Evolutionary conservation across 2,113 vertebrate species (phyloP), one percentile per base, ranked within the genome.

Genomic region (Procavia capensis): DNA sequence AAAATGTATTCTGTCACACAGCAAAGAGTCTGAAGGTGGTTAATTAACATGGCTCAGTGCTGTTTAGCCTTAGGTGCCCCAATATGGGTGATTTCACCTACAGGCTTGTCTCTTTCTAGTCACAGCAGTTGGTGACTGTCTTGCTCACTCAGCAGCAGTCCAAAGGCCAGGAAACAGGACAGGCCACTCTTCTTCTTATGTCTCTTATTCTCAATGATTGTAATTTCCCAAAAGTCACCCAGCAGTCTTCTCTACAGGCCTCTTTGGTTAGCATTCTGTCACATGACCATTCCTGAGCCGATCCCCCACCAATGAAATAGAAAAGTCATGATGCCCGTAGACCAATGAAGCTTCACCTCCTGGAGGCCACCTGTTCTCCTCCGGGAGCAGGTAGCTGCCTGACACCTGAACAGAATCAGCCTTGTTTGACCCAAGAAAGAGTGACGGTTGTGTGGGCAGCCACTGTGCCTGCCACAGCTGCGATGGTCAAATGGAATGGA

Each of bases 181-280:
- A 93, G 68, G 39, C 17, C 17, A 50, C 29, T 11, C 2, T 4
- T 11, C 0, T 54, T 6, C 54, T 36, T 25, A 22, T 47, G 81
- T 50, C 64, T 27, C 14, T 39, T 45, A 50, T 45, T 80, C 64
- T 50, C 2, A 36, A 16, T 74, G 39, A 88, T 17, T 34, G 24
- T 79, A 14, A 80, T 61, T 54, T 88, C 9, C n/a, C 34, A 36
- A n/a, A 95, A 91, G 25, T 34, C 63, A 43, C 27, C 24, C 24
- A 16, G 39, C 25, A 39, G 61, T 76, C 43, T 64, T 79, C 9
- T 19, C 59, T 76, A 36, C 5, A 59, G 29, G n/a, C 59, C 68
- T 76, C 86, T 41, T 45, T 95, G 79, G 68, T 50, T 45, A 76
- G 34, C 90, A 83, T 74, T 27, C 41, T 85, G 90, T 95, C 93